These are phyloP conservation scores for Strigamia crassipes DNA, from an alignment of 2,888 invertebrate species.

Conservation along the genomic window DNA sequence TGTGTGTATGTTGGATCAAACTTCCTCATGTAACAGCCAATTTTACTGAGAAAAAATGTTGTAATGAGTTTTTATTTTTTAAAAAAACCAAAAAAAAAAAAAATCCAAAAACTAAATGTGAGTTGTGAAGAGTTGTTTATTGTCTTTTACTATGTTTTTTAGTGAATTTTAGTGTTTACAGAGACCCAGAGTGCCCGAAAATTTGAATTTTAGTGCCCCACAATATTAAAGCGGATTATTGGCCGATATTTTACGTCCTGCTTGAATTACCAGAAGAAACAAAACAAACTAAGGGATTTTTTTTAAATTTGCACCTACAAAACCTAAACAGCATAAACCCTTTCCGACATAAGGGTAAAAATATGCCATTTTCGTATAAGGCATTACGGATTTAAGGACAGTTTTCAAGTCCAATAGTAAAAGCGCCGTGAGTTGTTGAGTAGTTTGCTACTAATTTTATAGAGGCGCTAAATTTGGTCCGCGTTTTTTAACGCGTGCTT, in stretches of 20 bases:
- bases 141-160: neutral
- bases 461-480: too few species aligned
- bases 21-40: neutral
- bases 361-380: too few species aligned
- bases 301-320: neutral
- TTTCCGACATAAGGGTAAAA: too few species aligned
- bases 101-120: neutral
- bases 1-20: neutral
- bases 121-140: constrained; percentile 11
- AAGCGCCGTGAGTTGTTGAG: too few species aligned
- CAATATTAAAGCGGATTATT: too few species aligned
- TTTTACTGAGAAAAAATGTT: constrained; percentile 15
- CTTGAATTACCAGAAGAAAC: constrained; percentile 22
- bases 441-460: too few species aligned
- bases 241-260: neutral
- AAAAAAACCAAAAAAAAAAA: neutral
- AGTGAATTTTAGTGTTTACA: neutral
- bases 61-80: neutral
- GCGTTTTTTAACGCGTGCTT: too few species aligned
- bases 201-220: too few species aligned
- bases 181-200: too few species aligned
- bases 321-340: too few species aligned
- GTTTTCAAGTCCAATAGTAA: too few species aligned
- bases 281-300: neutral
- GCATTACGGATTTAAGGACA: too few species aligned